Evolutionary conservation across 2,888 invertebrate genomes (phyloP).

Genomic region (Chymomyza procnemis): DNA sequence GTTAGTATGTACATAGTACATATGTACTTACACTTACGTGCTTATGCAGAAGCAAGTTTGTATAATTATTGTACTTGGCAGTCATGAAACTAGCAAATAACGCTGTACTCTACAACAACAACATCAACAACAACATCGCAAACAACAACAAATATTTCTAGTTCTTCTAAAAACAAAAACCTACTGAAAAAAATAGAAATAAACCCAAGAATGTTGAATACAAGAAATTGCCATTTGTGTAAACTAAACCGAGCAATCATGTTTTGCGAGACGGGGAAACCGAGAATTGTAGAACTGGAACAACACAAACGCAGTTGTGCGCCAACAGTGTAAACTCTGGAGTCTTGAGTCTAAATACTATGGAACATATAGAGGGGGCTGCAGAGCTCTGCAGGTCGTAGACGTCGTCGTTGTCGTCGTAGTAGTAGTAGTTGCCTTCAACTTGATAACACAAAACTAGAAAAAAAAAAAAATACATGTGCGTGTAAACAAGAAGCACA

Average conservation of each 20-base stretch:
- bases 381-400: neutral
- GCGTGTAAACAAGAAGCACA: conserved; percentile 4
- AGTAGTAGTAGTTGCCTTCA: conserved; percentile 1
- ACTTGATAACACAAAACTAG: conserved; percentile 39
- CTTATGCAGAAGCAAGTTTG: neutral
- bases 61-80: neutral
- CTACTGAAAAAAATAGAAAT: conserved; percentile 30
- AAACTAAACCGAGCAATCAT: conserved; percentile 42
- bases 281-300: conserved; percentile 15
- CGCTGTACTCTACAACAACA: conserved; percentile 2
- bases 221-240: conserved; percentile 64
- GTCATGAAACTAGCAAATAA: conserved; percentile 13
- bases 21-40: neutral
- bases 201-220: conserved; percentile 45
- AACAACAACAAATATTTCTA: neutral
- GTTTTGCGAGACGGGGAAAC: conserved; percentile 19
- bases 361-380: neutral
- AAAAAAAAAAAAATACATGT: neutral
- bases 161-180: conserved; percentile 24
- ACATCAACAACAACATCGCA: conserved; percentile 8
- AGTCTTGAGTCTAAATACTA: neutral
- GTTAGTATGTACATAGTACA: neutral
- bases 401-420: too few species aligned
- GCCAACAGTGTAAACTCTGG: too few species aligned
- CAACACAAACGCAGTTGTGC: conserved; percentile 19